Conservation (phyloP, 2,113 vertebrate genomes). For the Pedetes capensis region DNA sequence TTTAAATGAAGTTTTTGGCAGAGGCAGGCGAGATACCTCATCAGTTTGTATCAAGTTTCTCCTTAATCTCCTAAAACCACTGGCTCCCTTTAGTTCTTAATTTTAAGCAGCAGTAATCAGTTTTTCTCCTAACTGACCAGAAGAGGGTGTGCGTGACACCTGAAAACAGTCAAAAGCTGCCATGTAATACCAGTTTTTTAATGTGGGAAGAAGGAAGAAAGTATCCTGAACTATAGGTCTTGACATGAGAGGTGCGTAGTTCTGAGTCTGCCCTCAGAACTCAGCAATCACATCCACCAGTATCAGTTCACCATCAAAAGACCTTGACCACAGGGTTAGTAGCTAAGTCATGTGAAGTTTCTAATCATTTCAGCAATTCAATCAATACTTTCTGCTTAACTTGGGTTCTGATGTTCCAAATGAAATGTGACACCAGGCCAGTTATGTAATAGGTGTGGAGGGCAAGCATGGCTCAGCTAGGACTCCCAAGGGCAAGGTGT, state of each 20-base stretch:
- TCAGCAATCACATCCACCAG: not conserved
- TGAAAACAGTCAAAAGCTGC: not conserved
- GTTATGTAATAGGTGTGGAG: not conserved
- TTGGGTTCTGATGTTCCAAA: not conserved
- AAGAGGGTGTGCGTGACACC: slow-evolving; percentile 50
- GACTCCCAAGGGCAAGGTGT: not conserved
- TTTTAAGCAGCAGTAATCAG: no score
- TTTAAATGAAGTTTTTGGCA: not conserved
- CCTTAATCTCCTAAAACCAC: no score
- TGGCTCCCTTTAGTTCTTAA: no score
- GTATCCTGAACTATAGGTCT: not conserved
- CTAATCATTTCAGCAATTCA: not conserved
- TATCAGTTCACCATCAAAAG: not conserved
- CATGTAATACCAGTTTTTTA: not conserved
- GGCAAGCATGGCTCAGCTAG: not conserved
- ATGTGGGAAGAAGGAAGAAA: not conserved
- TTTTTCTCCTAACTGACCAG: slow-evolving; percentile 49
- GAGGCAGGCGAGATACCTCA: not conserved
- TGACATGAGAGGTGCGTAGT: not conserved
- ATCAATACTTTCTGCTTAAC: not conserved
- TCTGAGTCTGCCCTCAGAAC: not conserved
- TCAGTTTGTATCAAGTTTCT: not conserved
- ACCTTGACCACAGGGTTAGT: not conserved
- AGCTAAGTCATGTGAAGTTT: not conserved
- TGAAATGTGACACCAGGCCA: not conserved